Evolutionary conservation across 1,140 invertebrate species (phyloP).

Genomic region (Panulirus ornatus): DNA sequence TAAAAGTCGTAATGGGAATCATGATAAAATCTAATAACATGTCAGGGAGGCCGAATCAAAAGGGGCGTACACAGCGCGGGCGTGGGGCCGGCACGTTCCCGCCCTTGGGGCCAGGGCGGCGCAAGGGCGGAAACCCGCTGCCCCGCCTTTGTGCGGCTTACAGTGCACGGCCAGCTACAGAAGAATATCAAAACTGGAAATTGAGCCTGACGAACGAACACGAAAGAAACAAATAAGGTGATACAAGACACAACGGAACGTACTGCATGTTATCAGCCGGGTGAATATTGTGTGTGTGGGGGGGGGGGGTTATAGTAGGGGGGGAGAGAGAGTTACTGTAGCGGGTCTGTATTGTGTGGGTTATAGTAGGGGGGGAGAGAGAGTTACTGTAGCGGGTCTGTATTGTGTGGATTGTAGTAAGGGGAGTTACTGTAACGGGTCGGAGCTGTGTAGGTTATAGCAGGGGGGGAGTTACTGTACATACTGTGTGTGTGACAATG

Average conservation of each 20-base stretch:
- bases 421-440: neutral
- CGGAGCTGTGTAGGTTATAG: neutral
- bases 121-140: neutral
- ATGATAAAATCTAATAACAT: conserved; percentile 74
- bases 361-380: no score
- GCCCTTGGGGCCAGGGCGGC: conserved; percentile 4
- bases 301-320: no score
- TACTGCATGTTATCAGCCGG: conserved; percentile 12
- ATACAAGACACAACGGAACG: conserved; percentile 44
- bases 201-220: conserved; percentile 47
- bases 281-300: no score
- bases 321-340: neutral
- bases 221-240: conserved; percentile 65
- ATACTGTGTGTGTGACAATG: neutral
- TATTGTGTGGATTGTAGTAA: no score
- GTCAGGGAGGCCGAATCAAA: conserved; percentile 40
- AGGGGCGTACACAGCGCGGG: conserved; percentile 29
- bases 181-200: conserved; percentile 68
- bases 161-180: neutral
- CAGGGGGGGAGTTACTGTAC: neutral
- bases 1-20: conserved; percentile 74
- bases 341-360: neutral
- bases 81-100: neutral
- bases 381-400: neutral
- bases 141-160: conserved; percentile 22